A percentile compares a stretch with the other conserved stretches of the same genome.
These are phyloP conservation scores for Macrochelys suwanniensis DNA, from an alignment of 2,797 vertebrate species.

Conservation along the genomic window DNA sequence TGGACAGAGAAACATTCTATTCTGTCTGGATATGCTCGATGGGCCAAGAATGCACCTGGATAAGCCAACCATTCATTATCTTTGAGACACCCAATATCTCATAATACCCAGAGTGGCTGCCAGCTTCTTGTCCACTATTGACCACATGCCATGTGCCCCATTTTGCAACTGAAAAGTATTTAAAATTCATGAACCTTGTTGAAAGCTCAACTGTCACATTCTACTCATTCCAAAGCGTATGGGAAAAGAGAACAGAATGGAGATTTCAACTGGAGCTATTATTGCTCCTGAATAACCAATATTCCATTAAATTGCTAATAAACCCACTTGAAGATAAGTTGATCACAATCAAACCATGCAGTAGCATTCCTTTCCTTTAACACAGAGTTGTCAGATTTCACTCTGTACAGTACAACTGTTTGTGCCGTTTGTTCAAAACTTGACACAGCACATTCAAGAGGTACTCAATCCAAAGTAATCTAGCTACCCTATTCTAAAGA, in stretches of 20 bases:
- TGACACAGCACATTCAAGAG: constrained; percentile 80
- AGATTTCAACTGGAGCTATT: constrained; percentile 87
- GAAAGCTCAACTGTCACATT: constrained; percentile 91
- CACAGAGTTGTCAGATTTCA: constrained; percentile 77
- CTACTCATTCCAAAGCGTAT: constrained; percentile 90
- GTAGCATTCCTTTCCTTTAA: constrained; percentile 88
- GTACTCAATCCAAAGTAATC: constrained; percentile 78
- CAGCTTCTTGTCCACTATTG: constrained; percentile 82
- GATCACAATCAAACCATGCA: constrained; percentile 85
- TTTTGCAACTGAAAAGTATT: constrained; percentile 92
- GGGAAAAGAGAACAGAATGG: constrained; percentile 87
- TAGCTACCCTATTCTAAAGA: constrained; percentile 78
- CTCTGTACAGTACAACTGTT: constrained; percentile 80
- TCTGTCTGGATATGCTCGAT: constrained; percentile 79
- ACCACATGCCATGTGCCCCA: constrained; percentile 86
- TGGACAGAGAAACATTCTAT: constrained; percentile 76
- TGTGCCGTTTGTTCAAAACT: constrained; percentile 77
- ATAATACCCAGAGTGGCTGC: constrained; percentile 81
- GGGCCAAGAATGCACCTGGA: constrained; percentile 87
- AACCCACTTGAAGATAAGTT: constrained; percentile 88
- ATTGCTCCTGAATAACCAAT: constrained; percentile 87
- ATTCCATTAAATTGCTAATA: constrained; percentile 94
- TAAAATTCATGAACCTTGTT: constrained; percentile 94
- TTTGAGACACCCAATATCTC: constrained; percentile 90
- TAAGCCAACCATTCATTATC: constrained; percentile 88